Conservation (phyloP, 2,888 invertebrate species). For the Autographa pulchrina region DNA sequence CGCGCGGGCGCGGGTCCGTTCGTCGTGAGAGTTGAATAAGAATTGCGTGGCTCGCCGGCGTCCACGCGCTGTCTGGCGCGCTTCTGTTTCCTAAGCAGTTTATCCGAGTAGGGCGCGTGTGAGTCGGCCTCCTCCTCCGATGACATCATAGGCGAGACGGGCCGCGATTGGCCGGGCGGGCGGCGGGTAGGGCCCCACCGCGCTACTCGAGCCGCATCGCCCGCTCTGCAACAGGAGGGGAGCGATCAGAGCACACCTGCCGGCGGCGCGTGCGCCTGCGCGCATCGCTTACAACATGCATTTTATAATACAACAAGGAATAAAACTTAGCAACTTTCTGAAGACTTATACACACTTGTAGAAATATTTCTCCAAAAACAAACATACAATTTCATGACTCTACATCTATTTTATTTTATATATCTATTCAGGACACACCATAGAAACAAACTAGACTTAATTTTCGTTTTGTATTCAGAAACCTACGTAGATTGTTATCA, state of each 20-base stretch:
- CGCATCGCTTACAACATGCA: slow-evolving; percentile 55
- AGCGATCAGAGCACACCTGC: slow-evolving; percentile 85
- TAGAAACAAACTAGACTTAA: slow-evolving; percentile 45
- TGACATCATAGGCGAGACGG: slow-evolving; percentile 97
- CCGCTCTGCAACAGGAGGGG: slow-evolving; percentile 88
- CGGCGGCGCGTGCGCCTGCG: slow-evolving; percentile 70
- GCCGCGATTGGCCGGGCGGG: slow-evolving; percentile 94
- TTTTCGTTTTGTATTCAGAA: slow-evolving; percentile 43
- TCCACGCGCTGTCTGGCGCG: slow-evolving; percentile 98
- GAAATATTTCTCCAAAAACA: neutral
- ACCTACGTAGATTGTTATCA: slow-evolving; percentile 68
- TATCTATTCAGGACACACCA: slow-evolving; percentile 10
- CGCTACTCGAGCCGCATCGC: slow-evolving; percentile 87
- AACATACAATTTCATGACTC: neutral
- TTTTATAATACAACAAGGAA: slow-evolving; percentile 29
- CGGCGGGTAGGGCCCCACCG: slow-evolving; percentile 89
- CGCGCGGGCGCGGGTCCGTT: slow-evolving; percentile 89
- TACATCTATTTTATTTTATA: neutral
- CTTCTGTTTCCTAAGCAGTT: slow-evolving; percentile 97
- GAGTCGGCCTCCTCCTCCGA: slow-evolving; percentile 98
- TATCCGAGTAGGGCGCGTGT: slow-evolving; percentile 98
- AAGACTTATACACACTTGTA: slow-evolving; percentile 18
- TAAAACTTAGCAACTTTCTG: slow-evolving; percentile 67
- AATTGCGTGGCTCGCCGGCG: slow-evolving; percentile 98
- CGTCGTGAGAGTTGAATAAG: slow-evolving; percentile 92